Base-by-base conservation (phyloP, 2,113 vertebrate genomes). In the Ascaphus truei region DNA sequence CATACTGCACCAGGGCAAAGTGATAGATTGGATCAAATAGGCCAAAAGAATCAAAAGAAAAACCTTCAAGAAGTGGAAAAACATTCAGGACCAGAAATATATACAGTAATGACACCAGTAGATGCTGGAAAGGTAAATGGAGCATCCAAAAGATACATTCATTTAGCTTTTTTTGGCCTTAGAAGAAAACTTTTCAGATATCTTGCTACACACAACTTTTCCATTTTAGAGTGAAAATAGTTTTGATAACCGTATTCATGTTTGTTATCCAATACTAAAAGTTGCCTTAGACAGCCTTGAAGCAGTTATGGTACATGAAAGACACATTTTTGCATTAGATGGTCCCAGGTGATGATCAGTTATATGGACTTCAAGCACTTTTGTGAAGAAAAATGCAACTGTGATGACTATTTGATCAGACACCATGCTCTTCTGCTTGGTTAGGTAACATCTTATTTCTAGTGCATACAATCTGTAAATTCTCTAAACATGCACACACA, bases 341-440 rank as follows among this genome's bases (percentile, higher is more conserved):
- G 62, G 71, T 80, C 73, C 75, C 68, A 64, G 62, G 31, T 77
- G 75, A 75, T 72, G 77, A 80, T 62, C 29, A 77, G 56, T 63
- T 51, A 78, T 72, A 71, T 58, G 75, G 60, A 68, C 62, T 76
- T 79, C 72, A 79, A 76, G 75, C 72, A 77, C 71, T 79, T 76
- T 30, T 52, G 68, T 30, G 39, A 76, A 85, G 83, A 75, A 81
- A 84, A 86, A 79, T 74, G 57, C 77, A 79, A 83, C 48, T 61
- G 68, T 83, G 76, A 83, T 22, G 73, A 36, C 62, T 74, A 79
- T 75, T 30, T 59, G 74, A 78, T 79, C 75, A 82, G 86, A 83
- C 77, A 80, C 75, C 39, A 58, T 67, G 58, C 75, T 82, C 62
- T 76, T 86, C 82, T 81, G 73, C 80, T 84, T 81, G 75, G 57